Evolutionary conservation across 2,888 invertebrate species (phyloP).

Genomic region (Trichogramma evanescens): DNA sequence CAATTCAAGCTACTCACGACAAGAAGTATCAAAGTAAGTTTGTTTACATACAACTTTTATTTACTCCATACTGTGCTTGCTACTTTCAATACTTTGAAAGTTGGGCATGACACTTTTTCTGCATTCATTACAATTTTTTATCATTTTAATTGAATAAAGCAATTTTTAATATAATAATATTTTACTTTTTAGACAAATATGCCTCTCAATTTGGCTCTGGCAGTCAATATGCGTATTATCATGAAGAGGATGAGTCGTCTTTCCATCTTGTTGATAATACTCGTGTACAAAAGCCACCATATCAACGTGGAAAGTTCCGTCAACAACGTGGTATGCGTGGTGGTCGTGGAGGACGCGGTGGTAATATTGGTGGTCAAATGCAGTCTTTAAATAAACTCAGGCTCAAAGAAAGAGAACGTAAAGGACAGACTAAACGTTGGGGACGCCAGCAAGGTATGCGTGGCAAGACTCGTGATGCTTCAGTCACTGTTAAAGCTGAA

Average conservation of each 20-base stretch:
- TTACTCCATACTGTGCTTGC: neutral
- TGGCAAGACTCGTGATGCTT: conserved; percentile 91
- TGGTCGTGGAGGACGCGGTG: conserved; percentile 60
- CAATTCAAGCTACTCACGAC: conserved; percentile 84
- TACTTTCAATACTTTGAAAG: too few species aligned
- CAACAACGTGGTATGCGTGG: conserved; percentile 69
- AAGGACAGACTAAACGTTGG: conserved; percentile 74
- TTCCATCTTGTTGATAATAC: conserved; percentile 98
- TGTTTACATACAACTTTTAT: neutral
- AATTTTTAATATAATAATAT: neutral
- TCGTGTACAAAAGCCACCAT: conserved; percentile 80
- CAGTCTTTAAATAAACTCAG: conserved; percentile 77
- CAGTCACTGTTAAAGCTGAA: conserved; percentile 89
- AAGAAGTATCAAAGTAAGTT: conserved; percentile 84
- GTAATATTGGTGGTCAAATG: conserved; percentile 59
- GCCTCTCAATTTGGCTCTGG: conserved; percentile 89
- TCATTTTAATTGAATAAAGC: too few species aligned
- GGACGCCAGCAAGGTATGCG: conserved; percentile 64
- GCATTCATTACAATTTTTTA: neutral
- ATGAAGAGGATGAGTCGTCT: conserved; percentile 96
- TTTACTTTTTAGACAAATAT: conserved; percentile 66
- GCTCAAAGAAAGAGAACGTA: conserved; percentile 69
- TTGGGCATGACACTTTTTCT: neutral
- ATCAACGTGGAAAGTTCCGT: conserved; percentile 85
- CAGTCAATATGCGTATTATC: conserved; percentile 96